Conservation (phyloP, 2,797 vertebrate genomes). For the Hydrolagus colliei region DNA sequence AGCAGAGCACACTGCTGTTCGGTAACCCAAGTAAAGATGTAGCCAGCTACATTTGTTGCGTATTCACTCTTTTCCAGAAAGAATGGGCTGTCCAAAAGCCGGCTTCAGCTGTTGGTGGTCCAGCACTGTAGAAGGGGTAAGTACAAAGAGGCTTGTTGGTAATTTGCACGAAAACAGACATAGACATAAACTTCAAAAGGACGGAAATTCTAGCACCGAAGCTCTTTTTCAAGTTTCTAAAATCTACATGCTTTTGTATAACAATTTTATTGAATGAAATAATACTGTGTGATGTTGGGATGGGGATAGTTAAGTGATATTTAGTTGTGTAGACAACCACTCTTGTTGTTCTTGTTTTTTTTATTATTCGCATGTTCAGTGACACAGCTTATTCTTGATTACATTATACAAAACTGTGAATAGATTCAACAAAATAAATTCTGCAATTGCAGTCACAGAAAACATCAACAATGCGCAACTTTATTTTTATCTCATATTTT, state of each 20-base stretch:
- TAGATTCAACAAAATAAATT: too few relatives aligned
- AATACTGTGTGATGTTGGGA: too few relatives aligned
- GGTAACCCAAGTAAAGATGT: conserved; percentile 33
- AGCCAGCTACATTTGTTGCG: conserved; percentile 40
- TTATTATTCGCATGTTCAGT: too few relatives aligned
- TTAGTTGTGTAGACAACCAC: too few relatives aligned
- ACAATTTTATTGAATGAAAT: too few relatives aligned
- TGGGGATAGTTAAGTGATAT: too few relatives aligned
- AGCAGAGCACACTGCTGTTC: neutral
- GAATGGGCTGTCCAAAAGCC: conserved; percentile 36
- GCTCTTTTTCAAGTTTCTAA: conserved; percentile 7
- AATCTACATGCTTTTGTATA: neutral
- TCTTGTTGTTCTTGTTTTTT: too few relatives aligned
- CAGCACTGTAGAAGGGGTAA: conserved; percentile 36
- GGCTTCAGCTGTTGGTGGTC: conserved; percentile 46
- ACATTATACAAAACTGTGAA: too few relatives aligned
- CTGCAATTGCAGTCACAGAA: too few relatives aligned
- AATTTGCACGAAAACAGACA: conserved; percentile 37
- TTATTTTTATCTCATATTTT: too few relatives aligned
- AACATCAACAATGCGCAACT: too few relatives aligned
- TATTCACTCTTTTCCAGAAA: conserved; percentile 43
- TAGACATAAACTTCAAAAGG: conserved; percentile 46
- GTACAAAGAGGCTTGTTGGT: conserved; percentile 36
- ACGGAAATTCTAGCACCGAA: conserved; percentile 34
- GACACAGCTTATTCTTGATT: too few relatives aligned